These are phyloP conservation scores for Amblyteles armatorius DNA, from an alignment of 2,888 invertebrate species.

Conservation along the genomic window DNA sequence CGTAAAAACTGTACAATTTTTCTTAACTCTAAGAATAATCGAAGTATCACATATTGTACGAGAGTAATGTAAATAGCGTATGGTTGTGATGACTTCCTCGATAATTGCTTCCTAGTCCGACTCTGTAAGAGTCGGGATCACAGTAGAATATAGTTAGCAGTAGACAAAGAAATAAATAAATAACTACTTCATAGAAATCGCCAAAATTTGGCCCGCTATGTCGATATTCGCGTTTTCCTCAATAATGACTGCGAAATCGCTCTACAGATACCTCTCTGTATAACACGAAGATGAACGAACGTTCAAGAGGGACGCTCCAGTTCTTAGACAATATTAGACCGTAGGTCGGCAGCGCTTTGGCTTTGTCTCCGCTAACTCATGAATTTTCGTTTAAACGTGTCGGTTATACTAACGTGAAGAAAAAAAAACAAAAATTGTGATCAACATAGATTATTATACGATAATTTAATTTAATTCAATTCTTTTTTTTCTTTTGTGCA, in stretches of 20 bases:
- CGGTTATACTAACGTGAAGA: slow-evolving; percentile 27
- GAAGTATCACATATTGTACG: slow-evolving; percentile 33
- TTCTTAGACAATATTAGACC: slow-evolving; percentile 8
- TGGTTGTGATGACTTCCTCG: slow-evolving; percentile 51
- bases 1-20: slow-evolving; percentile 38
- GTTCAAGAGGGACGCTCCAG: neutral
- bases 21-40: slow-evolving; percentile 48
- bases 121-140: slow-evolving; percentile 36
- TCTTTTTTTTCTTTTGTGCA: slow-evolving; percentile 19
- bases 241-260: neutral
- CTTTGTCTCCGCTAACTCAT: slow-evolving; percentile 12
- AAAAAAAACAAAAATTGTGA: slow-evolving; percentile 53
- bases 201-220: slow-evolving; percentile 21
- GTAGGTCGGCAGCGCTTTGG: slow-evolving; percentile 26
- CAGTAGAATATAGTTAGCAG: slow-evolving; percentile 15
- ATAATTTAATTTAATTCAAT: slow-evolving; percentile 40
- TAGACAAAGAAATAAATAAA: slow-evolving; percentile 19
- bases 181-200: slow-evolving; percentile 21
- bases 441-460: slow-evolving; percentile 50
- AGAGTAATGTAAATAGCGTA: slow-evolving; percentile 54
- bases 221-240: slow-evolving; percentile 7
- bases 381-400: slow-evolving; percentile 34
- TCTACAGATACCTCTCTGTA: neutral
- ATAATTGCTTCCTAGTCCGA: slow-evolving; percentile 40
- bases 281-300: slow-evolving; percentile 12